These are phyloP conservation scores for Drosophila leontia DNA, from an alignment of 1,140 invertebrate species.

Conservation along the genomic window DNA sequence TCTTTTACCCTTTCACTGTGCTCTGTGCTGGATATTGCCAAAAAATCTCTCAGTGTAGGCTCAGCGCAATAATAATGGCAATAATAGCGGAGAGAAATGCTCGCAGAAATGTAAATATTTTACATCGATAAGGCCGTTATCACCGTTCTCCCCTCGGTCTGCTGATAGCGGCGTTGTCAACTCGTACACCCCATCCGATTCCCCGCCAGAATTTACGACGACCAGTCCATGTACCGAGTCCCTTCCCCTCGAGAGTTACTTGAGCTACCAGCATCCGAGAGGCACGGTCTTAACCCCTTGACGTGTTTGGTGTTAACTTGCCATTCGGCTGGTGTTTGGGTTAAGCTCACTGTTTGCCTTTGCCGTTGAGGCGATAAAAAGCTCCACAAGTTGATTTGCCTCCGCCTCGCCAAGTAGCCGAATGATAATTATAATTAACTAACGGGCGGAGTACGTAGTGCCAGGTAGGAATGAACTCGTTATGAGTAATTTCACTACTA, in stretches of 20 bases:
- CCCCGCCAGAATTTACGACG: constrained; percentile 16
- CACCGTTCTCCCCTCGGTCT: constrained; percentile 24
- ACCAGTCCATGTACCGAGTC: constrained; percentile 4
- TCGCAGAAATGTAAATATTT: constrained; percentile 84
- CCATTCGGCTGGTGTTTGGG: constrained; percentile 80
- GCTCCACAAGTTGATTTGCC: constrained; percentile 55
- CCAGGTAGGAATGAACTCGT: constrained; percentile 10
- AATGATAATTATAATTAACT: constrained; percentile 34
- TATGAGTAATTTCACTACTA: constrained; percentile 16
- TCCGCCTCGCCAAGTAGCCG: constrained; percentile 51
- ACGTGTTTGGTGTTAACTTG: constrained; percentile 81
- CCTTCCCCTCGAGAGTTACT: not conserved
- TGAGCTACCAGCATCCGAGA: constrained; percentile 34
- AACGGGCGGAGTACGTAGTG: not conserved
- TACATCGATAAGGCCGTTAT: constrained; percentile 75
- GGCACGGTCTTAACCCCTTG: constrained; percentile 77
- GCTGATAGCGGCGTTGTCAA: constrained; percentile 65
- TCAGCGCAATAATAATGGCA: constrained; percentile 30
- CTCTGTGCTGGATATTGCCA: not conserved
- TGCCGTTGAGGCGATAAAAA: constrained; percentile 65
- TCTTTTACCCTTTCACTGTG: not conserved
- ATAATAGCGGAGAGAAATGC: constrained; percentile 44
- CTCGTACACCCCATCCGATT: constrained; percentile 45
- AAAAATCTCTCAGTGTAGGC: constrained; percentile 17
- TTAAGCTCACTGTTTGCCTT: constrained; percentile 80